Base-by-base conservation (phyloP, 2,888 invertebrate species). In the Volucella inanis region DNA sequence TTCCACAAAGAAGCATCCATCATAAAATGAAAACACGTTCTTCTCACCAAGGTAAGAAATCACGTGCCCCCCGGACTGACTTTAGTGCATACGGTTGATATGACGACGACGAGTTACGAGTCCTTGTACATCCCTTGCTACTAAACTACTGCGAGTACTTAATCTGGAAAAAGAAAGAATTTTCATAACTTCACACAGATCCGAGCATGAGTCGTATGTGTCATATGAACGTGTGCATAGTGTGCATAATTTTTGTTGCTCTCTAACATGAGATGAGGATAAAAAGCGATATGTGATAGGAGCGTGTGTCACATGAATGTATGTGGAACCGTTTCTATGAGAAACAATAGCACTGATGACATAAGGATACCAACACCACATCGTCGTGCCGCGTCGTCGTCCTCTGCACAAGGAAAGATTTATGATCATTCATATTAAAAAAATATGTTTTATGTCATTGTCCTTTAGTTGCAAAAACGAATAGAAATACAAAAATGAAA, bases 371-470 rank as follows among this genome's bases (percentile, higher is more conserved):
- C 75, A 50, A 18, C 70, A 43, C 45, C 71, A 57, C 61, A 62
- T 62, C 45, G 49, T 49, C 64, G 50, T 9, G 22, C 12, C 45
- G 8, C 75, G 70, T 59, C 75, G 74, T 49, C 49, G n/a, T 78
- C 55, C 81, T 80, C 76, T 85, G 85, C 80, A 71, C 67, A 68
- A 22, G 62, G 67, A 77, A 68, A 85, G 85, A 85, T 85, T 85
- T 85, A 85, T 85, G 85, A 85, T 85, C 85, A 68, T 81, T 85
- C 85, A 85, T 85, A 85, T 85, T 85, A 85, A 85, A 85, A 18
- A 85, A 81, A 85, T 81, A 81, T 81, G 76, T 81, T 85, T 81
- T 77, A 85, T 81, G 76, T 81, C 85, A 81, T 76, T 85, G 85
- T 85, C 85, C 81, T 85, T 81, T 80, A 59, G 67, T 77, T 72